Base-by-base conservation (phyloP, 2,797 vertebrate species). In the Paramormyrops hopkinsi region DNA sequence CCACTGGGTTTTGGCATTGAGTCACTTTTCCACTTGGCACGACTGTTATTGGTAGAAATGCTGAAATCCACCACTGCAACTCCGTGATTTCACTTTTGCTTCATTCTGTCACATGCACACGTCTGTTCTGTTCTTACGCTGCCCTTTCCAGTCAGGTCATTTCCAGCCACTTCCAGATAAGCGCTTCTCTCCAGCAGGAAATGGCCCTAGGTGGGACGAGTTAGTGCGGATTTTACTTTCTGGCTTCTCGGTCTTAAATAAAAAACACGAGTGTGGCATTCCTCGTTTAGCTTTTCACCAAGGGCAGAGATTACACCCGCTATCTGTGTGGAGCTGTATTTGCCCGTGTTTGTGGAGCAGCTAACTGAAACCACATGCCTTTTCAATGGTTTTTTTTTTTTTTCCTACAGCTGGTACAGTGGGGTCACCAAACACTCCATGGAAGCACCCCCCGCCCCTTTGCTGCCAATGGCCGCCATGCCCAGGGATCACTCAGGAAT, bases 161-260 rank as follows among this genome's bases (percentile, higher is more conserved):
- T 82, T 89, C 69, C 86, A 87, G 86, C 85, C 44, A 82, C 88
- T 88, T 89, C 33, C 84, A 53, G 19, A 89, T 33, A 89, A 87
- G 59, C 5, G 62, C 83, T 88, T 59, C 76, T 89, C 41, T 79
- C 5, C 11, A 22, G 17, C 65, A 90, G 89, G 89, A 88, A 90
- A 90, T 65, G 76, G 51, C 41, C 33, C 86, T 88, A 2, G 54
- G 89, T 90, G 37, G 86, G 86, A 37, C 53, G 46, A 41, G n/a
- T 56, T 69, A 19, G 37, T 56, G 41, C 22, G 14, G 69, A 37
- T 33, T 79, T 41, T 79, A 62, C 8, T 62, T 48, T 59, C 33
- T 73, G 48, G 22, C 48, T 46, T 25, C 19, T 69, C 48, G 5
- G 56, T 44, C 46, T 69, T 7, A 73, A 51, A 86, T 22, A 3